A percentile compares a stretch with the other conserved stretches of the same genome.
These are phyloP conservation scores for Carcina quercana DNA, from an alignment of 2,888 invertebrate species.

Conservation along the genomic window DNA sequence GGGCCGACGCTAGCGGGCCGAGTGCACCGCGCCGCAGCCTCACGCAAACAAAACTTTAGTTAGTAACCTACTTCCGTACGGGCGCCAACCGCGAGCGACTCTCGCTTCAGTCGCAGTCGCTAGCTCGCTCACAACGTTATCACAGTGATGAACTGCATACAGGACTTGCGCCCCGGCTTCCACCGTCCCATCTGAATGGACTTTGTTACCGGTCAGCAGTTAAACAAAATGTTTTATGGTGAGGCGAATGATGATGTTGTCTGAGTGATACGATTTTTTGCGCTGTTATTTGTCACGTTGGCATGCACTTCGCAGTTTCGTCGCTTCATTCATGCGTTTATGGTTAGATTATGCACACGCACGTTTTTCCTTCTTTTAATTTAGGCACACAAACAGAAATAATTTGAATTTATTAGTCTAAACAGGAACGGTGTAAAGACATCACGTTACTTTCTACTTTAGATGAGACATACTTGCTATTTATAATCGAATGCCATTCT, in stretches of 20 bases:
- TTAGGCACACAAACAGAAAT: too few species aligned
- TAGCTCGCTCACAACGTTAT: slow-evolving; percentile 20
- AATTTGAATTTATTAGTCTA: too few species aligned
- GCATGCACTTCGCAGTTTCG: slow-evolving; percentile 52
- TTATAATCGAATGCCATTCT: too few species aligned
- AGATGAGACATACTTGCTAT: too few species aligned
- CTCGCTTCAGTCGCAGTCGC: slow-evolving; percentile 28
- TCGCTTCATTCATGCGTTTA: slow-evolving; percentile 38
- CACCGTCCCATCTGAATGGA: slow-evolving; percentile 53
- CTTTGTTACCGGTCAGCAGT: slow-evolving; percentile 45
- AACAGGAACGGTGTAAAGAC: too few species aligned
- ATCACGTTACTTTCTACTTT: too few species aligned
- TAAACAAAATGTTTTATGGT: slow-evolving; percentile 71
- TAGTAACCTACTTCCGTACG: slow-evolving; percentile 74
- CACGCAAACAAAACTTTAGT: slow-evolving; percentile 75
- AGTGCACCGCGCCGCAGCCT: slow-evolving; percentile 69
- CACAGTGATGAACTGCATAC: slow-evolving; percentile 57
- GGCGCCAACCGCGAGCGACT: slow-evolving; percentile 63
- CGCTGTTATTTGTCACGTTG: slow-evolving; percentile 47
- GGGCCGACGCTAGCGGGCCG: slow-evolving; percentile 41
- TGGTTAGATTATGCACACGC: too few species aligned
- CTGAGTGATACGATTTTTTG: slow-evolving; percentile 43
- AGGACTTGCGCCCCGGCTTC: slow-evolving; percentile 21
- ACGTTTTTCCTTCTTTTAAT: too few species aligned
- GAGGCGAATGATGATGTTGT: slow-evolving; percentile 62